phyloP scores from a whole-genome alignment of 2,888 invertebrate species.

The Salpingus planirostris region DNA sequence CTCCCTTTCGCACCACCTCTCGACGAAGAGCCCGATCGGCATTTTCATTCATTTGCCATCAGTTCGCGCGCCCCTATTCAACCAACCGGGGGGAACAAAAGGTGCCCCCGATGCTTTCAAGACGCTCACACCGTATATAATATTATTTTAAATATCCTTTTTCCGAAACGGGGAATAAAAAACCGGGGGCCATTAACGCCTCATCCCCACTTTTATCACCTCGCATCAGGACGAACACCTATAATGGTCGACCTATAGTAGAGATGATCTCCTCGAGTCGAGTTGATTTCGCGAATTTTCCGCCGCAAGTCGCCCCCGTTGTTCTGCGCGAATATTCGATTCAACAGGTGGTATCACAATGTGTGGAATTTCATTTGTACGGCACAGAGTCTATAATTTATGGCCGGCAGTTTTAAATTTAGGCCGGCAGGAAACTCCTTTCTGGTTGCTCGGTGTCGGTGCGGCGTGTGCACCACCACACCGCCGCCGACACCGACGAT shows the following conservation, averaged over 20 bases:
- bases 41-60: conserved; percentile 13
- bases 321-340: too few species aligned
- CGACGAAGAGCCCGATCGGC: conserved; percentile 11
- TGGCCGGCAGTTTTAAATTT: conserved; percentile 8
- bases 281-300: too few species aligned
- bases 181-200: too few species aligned
- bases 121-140: not conserved
- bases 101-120: conserved; percentile 6
- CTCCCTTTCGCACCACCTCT: conserved; percentile 13
- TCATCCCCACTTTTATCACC: too few species aligned
- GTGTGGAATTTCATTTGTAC: conserved; percentile 12
- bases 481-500: too few species aligned
- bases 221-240: too few species aligned
- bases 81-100: conserved; percentile 9
- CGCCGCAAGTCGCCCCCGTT: too few species aligned
- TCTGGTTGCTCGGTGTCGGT: too few species aligned
- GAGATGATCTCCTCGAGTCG: too few species aligned
- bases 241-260: too few species aligned
- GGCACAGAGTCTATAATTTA: conserved; percentile 10
- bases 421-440: conserved; percentile 5
- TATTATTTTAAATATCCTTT: not conserved
- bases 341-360: conserved; percentile 11
- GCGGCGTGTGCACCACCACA: too few species aligned
- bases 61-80: conserved; percentile 10
- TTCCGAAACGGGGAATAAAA: too few species aligned